These are phyloP conservation scores for Ephialtes manifestator DNA, from an alignment of 2,888 invertebrate genomes.

Conservation along the genomic window DNA sequence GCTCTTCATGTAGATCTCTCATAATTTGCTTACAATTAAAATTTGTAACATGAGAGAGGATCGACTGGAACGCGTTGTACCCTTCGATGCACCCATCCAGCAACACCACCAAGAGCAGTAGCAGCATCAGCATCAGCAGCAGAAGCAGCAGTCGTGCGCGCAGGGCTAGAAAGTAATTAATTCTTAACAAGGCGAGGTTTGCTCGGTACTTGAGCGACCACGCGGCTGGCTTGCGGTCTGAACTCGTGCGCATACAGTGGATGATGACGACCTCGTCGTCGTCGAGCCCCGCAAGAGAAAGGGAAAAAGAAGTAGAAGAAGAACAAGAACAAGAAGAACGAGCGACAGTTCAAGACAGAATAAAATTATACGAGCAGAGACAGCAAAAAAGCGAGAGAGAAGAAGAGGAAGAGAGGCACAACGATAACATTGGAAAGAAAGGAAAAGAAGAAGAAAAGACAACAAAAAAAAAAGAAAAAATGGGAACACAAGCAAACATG, in stretches of 20 bases:
- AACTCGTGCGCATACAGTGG: slow-evolving; percentile 53
- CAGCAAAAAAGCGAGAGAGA: slow-evolving; percentile 18
- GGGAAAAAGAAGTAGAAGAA: slow-evolving; percentile 50
- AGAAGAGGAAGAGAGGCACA: not conserved
- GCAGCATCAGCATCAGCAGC: slow-evolving; percentile 18
- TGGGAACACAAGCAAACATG: slow-evolving; percentile 25
- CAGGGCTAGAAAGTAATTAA: slow-evolving; percentile 79
- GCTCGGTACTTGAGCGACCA: slow-evolving; percentile 76
- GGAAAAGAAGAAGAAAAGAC: slow-evolving; percentile 6
- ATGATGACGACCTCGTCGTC: slow-evolving; percentile 53
- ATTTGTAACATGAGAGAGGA: slow-evolving; percentile 50
- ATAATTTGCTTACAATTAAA: slow-evolving; percentile 75
- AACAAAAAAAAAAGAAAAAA: slow-evolving; percentile 1
- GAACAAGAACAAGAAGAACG: slow-evolving; percentile 21
- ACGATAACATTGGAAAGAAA: slow-evolving; percentile 1
- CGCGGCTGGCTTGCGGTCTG: slow-evolving; percentile 69
- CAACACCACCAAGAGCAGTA: slow-evolving; percentile 12
- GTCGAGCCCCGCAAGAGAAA: slow-evolving; percentile 46
- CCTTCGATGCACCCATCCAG: slow-evolving; percentile 40
- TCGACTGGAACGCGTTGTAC: slow-evolving; percentile 52
- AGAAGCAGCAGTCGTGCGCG: slow-evolving; percentile 66
- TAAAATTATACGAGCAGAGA: slow-evolving; percentile 31
- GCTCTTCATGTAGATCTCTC: slow-evolving; percentile 11
- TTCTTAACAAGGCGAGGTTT: slow-evolving; percentile 79
- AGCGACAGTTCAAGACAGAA: slow-evolving; percentile 26